Conservation (phyloP, 1,140 invertebrate species). For the Goniozus legneri region DNA sequence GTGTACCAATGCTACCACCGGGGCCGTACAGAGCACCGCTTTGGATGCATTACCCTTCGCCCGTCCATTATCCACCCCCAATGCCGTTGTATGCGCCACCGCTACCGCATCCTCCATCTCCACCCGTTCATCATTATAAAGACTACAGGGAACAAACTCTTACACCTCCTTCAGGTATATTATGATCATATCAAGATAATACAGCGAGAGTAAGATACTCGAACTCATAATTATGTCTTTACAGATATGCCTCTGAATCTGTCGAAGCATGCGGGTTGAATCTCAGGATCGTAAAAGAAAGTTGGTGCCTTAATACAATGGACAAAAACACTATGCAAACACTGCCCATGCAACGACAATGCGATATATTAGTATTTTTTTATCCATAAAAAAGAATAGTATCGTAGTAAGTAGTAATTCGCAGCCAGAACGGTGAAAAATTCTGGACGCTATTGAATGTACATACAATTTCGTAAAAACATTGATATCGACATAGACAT, state of each 20-base stretch:
- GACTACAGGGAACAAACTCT: constrained; percentile 53
- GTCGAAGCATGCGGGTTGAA: constrained; percentile 56
- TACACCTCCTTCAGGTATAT: constrained; percentile 51
- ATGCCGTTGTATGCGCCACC: constrained; percentile 46
- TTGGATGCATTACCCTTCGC: constrained; percentile 57
- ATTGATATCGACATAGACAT: constrained; percentile 38
- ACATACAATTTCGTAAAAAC: constrained; percentile 42
- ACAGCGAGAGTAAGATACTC: too few species aligned
- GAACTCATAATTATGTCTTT: too few species aligned
- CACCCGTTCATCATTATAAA: constrained; percentile 50
- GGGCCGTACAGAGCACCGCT: constrained; percentile 53
- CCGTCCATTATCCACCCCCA: constrained; percentile 51
- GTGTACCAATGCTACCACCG: constrained; percentile 48
- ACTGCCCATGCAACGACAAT: constrained; percentile 54
- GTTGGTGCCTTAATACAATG: constrained; percentile 52
- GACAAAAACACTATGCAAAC: constrained; percentile 43
- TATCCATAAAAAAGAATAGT: constrained; percentile 47
- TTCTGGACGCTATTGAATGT: constrained; percentile 42
- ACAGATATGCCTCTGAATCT: constrained; percentile 55
- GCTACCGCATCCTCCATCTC: constrained; percentile 43
- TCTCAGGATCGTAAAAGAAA: constrained; percentile 51
- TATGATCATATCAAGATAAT: too few species aligned
- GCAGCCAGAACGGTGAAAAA: constrained; percentile 23
- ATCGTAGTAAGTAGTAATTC: constrained; percentile 41
- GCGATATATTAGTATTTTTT: constrained; percentile 54